phyloP scores from a whole-genome alignment of 2,113 vertebrate species.

The Mesoclemmys tuberculata region DNA sequence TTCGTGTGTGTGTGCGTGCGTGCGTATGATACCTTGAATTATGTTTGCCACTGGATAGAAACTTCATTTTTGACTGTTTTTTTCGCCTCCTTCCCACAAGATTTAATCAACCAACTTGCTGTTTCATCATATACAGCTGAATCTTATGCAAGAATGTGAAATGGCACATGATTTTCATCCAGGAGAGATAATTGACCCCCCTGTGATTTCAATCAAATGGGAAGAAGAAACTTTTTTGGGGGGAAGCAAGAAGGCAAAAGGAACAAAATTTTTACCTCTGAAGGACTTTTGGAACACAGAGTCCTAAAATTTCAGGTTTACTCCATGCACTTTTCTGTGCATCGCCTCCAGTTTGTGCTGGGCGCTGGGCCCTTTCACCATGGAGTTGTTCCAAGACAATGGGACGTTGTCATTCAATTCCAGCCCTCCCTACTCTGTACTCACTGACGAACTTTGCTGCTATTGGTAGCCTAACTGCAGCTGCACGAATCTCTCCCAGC shows the following conservation, averaged over 20 bases:
- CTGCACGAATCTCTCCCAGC: neutral
- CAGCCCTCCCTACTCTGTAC: neutral
- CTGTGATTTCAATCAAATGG: slow-evolving; percentile 77
- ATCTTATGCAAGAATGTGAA: slow-evolving; percentile 93
- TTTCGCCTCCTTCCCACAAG: slow-evolving; percentile 67
- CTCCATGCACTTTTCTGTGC: slow-evolving; percentile 1
- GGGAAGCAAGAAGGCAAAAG: neutral
- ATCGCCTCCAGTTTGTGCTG: neutral
- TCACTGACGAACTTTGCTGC: neutral
- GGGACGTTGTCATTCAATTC: neutral
- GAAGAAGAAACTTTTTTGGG: neutral
- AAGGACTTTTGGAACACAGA: slow-evolving; percentile 45
- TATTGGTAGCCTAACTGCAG: neutral
- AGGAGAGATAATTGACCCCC: slow-evolving; percentile 88
- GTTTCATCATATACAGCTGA: slow-evolving; percentile 87
- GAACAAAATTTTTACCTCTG: slow-evolving; percentile 28
- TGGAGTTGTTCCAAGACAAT: neutral
- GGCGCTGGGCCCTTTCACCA: neutral
- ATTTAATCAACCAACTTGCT: slow-evolving; percentile 64
- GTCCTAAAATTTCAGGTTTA: slow-evolving; percentile 33
- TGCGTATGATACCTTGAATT: neutral
- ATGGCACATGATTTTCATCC: slow-evolving; percentile 76
- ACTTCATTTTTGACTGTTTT: slow-evolving; percentile 3
- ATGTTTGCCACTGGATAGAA: neutral
- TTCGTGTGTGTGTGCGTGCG: neutral